phyloP scores from a whole-genome alignment of 2,797 vertebrate species.

The Pristis pectinata region DNA sequence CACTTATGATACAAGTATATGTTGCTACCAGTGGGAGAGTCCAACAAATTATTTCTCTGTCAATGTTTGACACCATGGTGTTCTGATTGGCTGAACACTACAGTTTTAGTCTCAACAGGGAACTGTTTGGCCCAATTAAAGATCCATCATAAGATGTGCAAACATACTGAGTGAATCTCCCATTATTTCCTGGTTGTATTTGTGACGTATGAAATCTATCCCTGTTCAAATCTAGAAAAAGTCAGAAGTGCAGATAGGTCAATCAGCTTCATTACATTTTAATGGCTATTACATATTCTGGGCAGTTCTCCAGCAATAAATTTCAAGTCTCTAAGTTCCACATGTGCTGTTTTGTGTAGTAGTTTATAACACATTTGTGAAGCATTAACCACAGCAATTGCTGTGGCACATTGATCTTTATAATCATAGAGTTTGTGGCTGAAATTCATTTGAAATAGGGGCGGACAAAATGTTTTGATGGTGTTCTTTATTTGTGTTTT shows the following conservation, averaged over 20 bases:
- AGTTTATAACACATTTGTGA: not conserved
- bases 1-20: not conserved
- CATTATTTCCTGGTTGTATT: not conserved
- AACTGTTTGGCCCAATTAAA: not conserved
- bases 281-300: not conserved
- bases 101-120: not conserved
- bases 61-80: conserved; percentile 18
- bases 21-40: not conserved
- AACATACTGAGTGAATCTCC: not conserved
- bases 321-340: not conserved
- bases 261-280: not conserved
- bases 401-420: not conserved
- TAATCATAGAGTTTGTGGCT: not conserved
- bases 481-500: not conserved
- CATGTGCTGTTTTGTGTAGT: not conserved
- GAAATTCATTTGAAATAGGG: not conserved
- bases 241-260: not conserved
- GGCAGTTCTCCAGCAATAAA: conserved; percentile 24
- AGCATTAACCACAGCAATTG: not conserved
- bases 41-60: conserved; percentile 6
- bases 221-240: not conserved
- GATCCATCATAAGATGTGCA: not conserved
- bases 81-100: not conserved
- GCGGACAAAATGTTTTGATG: not conserved
- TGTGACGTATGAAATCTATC: not conserved